These are phyloP conservation scores for Plebejus melissa DNA, from an alignment of 2,888 invertebrate genomes.

Conservation along the genomic window DNA sequence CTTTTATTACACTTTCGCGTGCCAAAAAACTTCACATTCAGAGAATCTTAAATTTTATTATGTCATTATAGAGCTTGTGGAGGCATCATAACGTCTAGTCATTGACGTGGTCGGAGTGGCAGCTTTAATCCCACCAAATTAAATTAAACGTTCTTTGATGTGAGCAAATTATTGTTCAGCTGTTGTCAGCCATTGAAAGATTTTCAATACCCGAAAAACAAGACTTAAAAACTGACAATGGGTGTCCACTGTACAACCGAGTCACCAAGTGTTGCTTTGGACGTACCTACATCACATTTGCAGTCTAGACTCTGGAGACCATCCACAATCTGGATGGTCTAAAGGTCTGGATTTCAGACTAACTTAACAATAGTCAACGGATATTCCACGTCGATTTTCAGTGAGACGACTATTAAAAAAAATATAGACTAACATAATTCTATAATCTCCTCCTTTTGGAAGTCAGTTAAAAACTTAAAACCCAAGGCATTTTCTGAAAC, in stretches of 20 bases:
- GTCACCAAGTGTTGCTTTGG: too few species aligned
- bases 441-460: too few species aligned
- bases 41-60: slow-evolving; percentile 11
- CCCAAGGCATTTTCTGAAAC: neutral
- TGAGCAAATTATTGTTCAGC: neutral
- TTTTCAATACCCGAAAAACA: neutral
- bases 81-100: neutral
- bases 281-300: too few species aligned
- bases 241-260: too few species aligned
- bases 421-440: too few species aligned
- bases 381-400: too few species aligned
- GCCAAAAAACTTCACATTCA: slow-evolving; percentile 8
- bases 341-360: too few species aligned
- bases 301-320: too few species aligned
- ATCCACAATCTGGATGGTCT: too few species aligned
- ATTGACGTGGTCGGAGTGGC: neutral
- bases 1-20: slow-evolving; percentile 10
- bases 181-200: neutral
- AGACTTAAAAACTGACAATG: neutral
- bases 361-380: too few species aligned
- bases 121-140: neutral
- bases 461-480: too few species aligned
- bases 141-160: neutral
- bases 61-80: neutral
- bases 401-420: too few species aligned